phyloP scores from a whole-genome alignment of 2,113 vertebrate species.

The Ceyx melanurus region DNA sequence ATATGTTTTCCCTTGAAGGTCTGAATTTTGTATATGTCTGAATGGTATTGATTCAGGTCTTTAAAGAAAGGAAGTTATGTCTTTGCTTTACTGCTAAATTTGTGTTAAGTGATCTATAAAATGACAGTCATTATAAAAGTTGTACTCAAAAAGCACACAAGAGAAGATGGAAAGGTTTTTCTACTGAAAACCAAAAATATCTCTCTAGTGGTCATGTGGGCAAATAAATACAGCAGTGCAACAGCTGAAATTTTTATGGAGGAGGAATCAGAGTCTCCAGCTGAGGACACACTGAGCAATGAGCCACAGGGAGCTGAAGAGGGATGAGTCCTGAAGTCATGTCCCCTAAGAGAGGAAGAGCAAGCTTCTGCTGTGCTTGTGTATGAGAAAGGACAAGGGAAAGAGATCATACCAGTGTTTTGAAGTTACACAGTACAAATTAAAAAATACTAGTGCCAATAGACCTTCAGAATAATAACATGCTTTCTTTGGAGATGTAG shows the following conservation, averaged over 20 bases:
- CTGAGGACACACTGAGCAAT: background rate
- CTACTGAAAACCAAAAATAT: background rate
- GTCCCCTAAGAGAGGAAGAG: background rate
- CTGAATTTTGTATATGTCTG: background rate
- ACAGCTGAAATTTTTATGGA: background rate
- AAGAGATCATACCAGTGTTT: background rate
- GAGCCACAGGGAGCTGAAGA: background rate
- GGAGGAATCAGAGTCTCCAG: background rate
- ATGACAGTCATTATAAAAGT: background rate
- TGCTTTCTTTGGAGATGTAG: background rate
- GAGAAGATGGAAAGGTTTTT: background rate
- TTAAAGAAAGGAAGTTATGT: constrained; percentile 21
- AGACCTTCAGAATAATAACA: background rate
- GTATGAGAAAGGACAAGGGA: background rate
- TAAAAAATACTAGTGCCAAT: background rate
- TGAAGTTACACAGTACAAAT: background rate
- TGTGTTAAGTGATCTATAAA: constrained; percentile 23
- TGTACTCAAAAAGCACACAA: background rate
- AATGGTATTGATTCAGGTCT: constrained; percentile 9
- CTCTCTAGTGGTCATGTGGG: background rate
- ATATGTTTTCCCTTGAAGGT: background rate
- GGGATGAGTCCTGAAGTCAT: background rate
- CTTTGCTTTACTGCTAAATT: constrained; percentile 32
- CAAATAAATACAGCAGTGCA: background rate
- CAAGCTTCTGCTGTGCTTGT: background rate